A percentile compares a stretch with the other conserved stretches of the same genome.
Evolutionary conservation across 2,888 invertebrate genomes (phyloP).

Genomic region (Eupithecia subumbrata): DNA sequence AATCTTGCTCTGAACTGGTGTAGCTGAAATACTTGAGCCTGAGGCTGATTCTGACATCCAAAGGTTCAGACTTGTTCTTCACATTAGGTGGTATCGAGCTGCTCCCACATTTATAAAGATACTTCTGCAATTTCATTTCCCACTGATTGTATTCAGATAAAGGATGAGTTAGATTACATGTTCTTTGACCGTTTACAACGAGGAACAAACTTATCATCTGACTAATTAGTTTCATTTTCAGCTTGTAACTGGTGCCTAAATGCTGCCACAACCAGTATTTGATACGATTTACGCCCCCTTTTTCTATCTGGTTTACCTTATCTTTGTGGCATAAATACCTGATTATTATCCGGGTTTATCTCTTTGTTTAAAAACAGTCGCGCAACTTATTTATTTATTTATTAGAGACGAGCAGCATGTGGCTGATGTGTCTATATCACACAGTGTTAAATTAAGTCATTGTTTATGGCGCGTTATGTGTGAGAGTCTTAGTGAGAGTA

Average conservation of each 20-base stretch:
- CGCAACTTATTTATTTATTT: not conserved
- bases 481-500: not conserved
- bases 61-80: conserved; percentile 5
- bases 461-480: not conserved
- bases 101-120: conserved; percentile 1
- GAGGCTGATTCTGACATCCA: conserved; percentile 6
- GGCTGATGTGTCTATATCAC: no score
- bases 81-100: not conserved
- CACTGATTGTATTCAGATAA: not conserved
- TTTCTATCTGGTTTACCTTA: not conserved
- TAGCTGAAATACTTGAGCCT: conserved; percentile 13
- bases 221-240: conserved; percentile 13
- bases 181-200: not conserved
- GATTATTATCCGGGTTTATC: not conserved
- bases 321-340: not conserved
- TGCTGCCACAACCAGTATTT: not conserved
- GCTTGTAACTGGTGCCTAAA: not conserved
- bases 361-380: not conserved
- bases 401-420: no score
- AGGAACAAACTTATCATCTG: conserved; percentile 4
- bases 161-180: not conserved
- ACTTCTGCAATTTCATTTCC: conserved; percentile 9
- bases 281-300: conserved; percentile 20
- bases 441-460: no score
- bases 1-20: conserved; percentile 10